Conservation (phyloP, 2,888 invertebrate genomes). For the Apodemia mormo region DNA sequence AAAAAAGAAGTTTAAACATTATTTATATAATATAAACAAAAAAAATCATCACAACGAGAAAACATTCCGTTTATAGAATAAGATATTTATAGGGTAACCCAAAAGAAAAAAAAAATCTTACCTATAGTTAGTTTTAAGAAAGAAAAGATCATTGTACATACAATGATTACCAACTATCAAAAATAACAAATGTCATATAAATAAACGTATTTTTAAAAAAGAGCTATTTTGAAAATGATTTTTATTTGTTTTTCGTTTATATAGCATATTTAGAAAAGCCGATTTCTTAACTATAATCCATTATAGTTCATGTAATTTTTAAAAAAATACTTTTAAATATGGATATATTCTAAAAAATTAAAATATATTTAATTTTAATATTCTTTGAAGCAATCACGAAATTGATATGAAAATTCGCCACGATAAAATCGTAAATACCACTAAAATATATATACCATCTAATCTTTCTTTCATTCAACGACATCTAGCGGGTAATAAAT, state of each 20-base stretch:
- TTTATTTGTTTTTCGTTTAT: no score
- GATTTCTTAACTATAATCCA: not conserved
- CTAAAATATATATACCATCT: slow-evolving; percentile 17
- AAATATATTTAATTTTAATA: not conserved
- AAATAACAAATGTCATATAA: not conserved
- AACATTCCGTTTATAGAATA: no score
- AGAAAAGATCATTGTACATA: not conserved
- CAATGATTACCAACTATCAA: not conserved
- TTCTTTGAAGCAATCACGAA: slow-evolving; percentile 2
- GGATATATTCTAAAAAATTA: not conserved
- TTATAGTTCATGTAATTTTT: not conserved
- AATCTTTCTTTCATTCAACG: slow-evolving; percentile 9
- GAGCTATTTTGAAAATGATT: no score
- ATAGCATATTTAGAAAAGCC: not conserved
- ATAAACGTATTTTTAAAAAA: no score
- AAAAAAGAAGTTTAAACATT: no score
- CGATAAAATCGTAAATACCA: slow-evolving; percentile 2
- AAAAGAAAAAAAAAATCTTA: no score
- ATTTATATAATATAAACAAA: no score
- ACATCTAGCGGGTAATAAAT: slow-evolving; percentile 19
- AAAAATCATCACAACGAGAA: no score
- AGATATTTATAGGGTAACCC: no score
- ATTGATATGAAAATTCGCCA: slow-evolving; percentile 8
- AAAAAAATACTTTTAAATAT: slow-evolving; percentile 2
- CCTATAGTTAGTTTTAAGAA: not conserved